Conservation (phyloP, 2,797 vertebrate species). For the Spondyliosoma cantharus region DNA sequence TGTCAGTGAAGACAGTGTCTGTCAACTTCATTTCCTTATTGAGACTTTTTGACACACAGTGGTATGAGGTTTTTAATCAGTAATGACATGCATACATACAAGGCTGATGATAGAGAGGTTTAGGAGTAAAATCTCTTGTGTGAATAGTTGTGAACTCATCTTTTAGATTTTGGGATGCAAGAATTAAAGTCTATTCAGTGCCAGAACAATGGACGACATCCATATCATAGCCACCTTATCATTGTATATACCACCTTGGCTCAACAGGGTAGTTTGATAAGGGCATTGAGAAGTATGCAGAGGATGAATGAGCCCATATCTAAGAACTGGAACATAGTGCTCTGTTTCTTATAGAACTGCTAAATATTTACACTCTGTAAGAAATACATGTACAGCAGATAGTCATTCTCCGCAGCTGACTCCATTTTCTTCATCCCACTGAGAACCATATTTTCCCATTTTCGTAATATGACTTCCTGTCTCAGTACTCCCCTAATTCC, state of each 20-base stretch:
- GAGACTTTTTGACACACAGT: background rate
- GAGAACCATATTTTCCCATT: constrained; percentile 31
- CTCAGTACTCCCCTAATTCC: constrained; percentile 35
- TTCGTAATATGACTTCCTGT: constrained; percentile 43
- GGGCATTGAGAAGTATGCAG: constrained; percentile 1
- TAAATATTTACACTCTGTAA: constrained; percentile 42
- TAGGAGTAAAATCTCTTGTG: background rate
- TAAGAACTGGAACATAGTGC: background rate
- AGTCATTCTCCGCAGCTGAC: constrained; percentile 7
- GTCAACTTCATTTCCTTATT: background rate
- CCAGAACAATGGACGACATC: background rate
- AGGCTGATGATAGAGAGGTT: background rate
- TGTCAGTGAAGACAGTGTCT: background rate
- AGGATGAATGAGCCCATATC: background rate
- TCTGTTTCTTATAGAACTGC: constrained; percentile 20
- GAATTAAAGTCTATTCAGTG: background rate
- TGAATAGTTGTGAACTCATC: background rate
- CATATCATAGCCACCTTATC: background rate
- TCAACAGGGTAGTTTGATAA: background rate
- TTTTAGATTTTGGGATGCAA: background rate
- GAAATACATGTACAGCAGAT: constrained; percentile 39
- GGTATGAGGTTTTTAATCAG: background rate
- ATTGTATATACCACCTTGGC: background rate
- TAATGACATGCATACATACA: background rate
- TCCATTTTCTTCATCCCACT: constrained; percentile 35